These are phyloP conservation scores for Cremastinae sp. DNA, from an alignment of 2,888 invertebrate species.

Conservation along the genomic window DNA sequence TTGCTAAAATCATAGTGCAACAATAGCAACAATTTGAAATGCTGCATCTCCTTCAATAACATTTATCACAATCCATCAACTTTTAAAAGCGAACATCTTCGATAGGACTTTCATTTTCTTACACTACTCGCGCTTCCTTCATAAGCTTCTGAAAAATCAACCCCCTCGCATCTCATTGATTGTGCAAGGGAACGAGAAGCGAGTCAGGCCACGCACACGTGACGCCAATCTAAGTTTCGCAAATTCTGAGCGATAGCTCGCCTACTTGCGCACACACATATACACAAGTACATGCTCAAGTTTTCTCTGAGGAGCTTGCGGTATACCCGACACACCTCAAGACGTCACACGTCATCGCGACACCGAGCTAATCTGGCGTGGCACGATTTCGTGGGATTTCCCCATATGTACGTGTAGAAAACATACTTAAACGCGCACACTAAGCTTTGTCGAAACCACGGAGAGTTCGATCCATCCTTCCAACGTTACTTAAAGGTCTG, in stretches of 20 bases:
- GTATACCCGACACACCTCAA: constrained; percentile 61
- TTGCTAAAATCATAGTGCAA: too few species aligned
- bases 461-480: too few species aligned
- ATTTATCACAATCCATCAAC: too few species aligned
- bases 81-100: too few species aligned
- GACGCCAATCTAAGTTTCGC: constrained; percentile 76
- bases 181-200: neutral
- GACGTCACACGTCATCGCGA: constrained; percentile 67
- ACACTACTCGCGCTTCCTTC: constrained; percentile 49
- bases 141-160: constrained; percentile 32
- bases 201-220: constrained; percentile 63
- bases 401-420: constrained; percentile 20
- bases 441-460: too few species aligned
- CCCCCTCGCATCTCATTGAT: neutral
- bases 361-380: constrained; percentile 68
- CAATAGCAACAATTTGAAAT: too few species aligned
- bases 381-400: constrained; percentile 60
- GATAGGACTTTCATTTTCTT: constrained; percentile 44
- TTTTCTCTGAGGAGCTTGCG: constrained; percentile 14
- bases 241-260: constrained; percentile 58
- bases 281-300: constrained; percentile 26
- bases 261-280: constrained; percentile 37
- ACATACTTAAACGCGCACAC: neutral
- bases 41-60: too few species aligned
- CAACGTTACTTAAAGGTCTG: too few species aligned